Base-by-base conservation (phyloP, 35 echinoderm and acorn worm species). In the Eucidaris tribuloides region DNA sequence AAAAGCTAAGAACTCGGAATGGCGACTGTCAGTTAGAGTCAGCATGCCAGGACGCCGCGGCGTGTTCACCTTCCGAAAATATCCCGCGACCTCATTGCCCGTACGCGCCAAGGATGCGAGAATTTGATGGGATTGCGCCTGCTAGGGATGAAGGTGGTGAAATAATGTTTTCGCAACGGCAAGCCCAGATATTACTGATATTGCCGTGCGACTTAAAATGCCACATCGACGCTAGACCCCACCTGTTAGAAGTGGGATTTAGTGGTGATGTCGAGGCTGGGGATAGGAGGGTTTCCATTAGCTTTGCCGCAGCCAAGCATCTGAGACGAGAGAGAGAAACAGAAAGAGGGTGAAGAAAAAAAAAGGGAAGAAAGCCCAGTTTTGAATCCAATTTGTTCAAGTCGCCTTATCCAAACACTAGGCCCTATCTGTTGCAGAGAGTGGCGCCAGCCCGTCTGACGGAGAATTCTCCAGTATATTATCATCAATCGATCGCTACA, bases 321-420 rank as follows among this genome's bases (percentile, higher is more conserved):
- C n/a, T n/a, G n/a, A 29, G 19, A 17, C 19, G 4, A 29, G 61
- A 64, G 30, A 3, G 61, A n/a, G 28, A 64, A 64, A 64, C 5
- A n/a, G n/a, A n/a, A n/a, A n/a, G n/a, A n/a, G 48, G 23, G 60
- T 31, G 60, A 63, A 64, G 30, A 32, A 34, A 34, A 64, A 32
- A 64, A 74, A 40, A 43, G 36, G 66, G 44, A 44, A 74, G 68
- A 74, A n/a, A 74, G 68, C 37, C 9, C 35, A 74, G 68, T 74
- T 74, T 74, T 74, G 68, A 74, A 74, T 74, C 68, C 44, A 74
- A 74, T 74, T 74, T 74, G 68, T 44, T 74, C 68, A 74, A 74
- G 68, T 74, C 68, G 68, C n/a, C 35, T 40, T 41, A 74, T 74
- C 68, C 68, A 74, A 74, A 74, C 68, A 74, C 68, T 74, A 25